Base-by-base conservation (phyloP, 2,113 vertebrate genomes). In the Sapayoa aenigma region DNA sequence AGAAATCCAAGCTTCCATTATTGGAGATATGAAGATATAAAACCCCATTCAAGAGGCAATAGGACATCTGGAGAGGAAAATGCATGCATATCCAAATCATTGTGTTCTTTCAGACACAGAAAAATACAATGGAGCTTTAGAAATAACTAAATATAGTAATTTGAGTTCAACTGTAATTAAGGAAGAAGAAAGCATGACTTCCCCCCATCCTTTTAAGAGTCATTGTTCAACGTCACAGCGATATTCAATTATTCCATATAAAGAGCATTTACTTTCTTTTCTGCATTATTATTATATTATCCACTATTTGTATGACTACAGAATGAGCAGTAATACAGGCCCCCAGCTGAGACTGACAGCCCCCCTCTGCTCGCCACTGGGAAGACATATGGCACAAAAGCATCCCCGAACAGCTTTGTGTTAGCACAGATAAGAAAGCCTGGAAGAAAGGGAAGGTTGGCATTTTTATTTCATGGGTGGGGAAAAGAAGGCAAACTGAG, bases 201-300 rank as follows among this genome's bases (percentile, higher is more conserved):
- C 85, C 90, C 84, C 44, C 86, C 90, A 72, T 86, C 90, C 76
- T 95, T 96, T 94, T 78, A 96, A 86, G 76, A 93, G 83, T 78
- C 92, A 87, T 94, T 96, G 92, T 94, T 97, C 95, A 94, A 94
- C 94, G 92, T 95, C 95, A 92, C 86, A 92, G 94, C 1, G 76
- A 96, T 89, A 95, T 94, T 97, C 95, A 96, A 94, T 97, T 96
- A 96, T 92, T 90, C 93, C 96, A 97, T 84, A 96, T 90, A 95
- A 97, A 97, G 80, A 92, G 88, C 94, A 96, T 97, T 95, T 97
- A 93, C 92, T 97, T 95, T 95, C 92, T 92, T 96, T 96, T 96
- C 94, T 92, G 90, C 94, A 71, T 97, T 92, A 94, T 96, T 96
- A 96, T 96, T 96, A 84, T 94, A 95, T 96, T 96, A 96, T 92